These are phyloP conservation scores for Oscheius sp. DNA, from an alignment of 2,888 invertebrate species.

Conservation along the genomic window DNA sequence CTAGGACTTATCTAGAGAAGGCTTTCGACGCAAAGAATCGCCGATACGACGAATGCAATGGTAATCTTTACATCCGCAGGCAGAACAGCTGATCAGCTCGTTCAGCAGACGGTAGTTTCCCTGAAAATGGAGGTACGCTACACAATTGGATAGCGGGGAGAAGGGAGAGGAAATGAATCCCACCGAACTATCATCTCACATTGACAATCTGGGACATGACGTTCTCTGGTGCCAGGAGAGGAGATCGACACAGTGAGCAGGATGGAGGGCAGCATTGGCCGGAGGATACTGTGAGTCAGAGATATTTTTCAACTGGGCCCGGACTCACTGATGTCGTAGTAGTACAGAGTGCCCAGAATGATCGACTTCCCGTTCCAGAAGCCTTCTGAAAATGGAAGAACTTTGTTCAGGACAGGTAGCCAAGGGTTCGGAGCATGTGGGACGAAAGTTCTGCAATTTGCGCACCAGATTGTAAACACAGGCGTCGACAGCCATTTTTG, in stretches of 20 bases:
- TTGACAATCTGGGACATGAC: slow-evolving; percentile 49
- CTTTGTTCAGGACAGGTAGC: neutral
- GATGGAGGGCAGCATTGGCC: slow-evolving; percentile 79
- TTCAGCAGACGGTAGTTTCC: slow-evolving; percentile 55
- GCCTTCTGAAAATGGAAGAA: slow-evolving; percentile 77
- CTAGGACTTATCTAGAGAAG: slow-evolving; percentile 2
- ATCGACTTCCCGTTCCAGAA: slow-evolving; percentile 91
- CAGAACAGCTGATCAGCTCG: slow-evolving; percentile 50
- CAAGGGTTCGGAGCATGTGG: too few relatives aligned
- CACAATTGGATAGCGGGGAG: neutral
- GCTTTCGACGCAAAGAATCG: slow-evolving; percentile 27
- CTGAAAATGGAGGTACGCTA: slow-evolving; percentile 39
- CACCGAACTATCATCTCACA: slow-evolving; percentile 40
- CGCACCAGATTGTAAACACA: too few relatives aligned
- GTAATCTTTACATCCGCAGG: slow-evolving; percentile 52
- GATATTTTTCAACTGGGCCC: neutral
- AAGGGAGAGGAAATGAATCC: neutral
- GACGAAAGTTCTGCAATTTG: too few relatives aligned
- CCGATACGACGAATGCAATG: slow-evolving; percentile 41
- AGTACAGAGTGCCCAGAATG: slow-evolving; percentile 96
- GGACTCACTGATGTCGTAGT: slow-evolving; percentile 86
- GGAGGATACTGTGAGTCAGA: slow-evolving; percentile 81
- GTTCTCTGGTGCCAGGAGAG: slow-evolving; percentile 49
- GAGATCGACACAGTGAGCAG: slow-evolving; percentile 48
- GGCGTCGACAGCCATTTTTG: too few relatives aligned